These are phyloP conservation scores for Chinchilla lanigera DNA, from an alignment of 2,113 vertebrate genomes.

Conservation along the genomic window DNA sequence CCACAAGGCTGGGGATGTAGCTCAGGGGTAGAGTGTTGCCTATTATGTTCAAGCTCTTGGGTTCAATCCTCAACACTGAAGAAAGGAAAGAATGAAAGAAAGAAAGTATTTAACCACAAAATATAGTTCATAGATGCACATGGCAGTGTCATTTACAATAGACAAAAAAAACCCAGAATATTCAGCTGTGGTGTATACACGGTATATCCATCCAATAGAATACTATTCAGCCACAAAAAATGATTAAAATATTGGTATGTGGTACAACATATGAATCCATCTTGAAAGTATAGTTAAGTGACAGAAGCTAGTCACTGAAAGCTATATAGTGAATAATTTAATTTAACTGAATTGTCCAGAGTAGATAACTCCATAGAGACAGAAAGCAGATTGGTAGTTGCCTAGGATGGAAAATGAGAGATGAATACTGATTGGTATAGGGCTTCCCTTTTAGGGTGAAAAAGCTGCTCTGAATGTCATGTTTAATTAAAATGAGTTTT, in stretches of 20 bases:
- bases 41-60: background rate
- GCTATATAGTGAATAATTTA: background rate
- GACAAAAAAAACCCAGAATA: background rate
- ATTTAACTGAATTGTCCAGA: background rate
- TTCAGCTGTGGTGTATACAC: background rate
- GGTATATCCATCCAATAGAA: background rate
- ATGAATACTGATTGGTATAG: background rate
- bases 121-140: background rate
- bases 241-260: background rate
- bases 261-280: background rate
- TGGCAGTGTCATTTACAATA: background rate
- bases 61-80: background rate
- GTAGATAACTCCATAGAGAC: background rate
- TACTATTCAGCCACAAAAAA: conserved; percentile 9
- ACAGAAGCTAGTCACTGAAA: background rate
- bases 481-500: background rate
- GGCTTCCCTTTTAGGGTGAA: background rate
- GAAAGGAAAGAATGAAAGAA: background rate
- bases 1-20: background rate
- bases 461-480: conserved; percentile 20
- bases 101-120: background rate
- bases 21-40: background rate
- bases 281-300: background rate
- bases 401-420: background rate
- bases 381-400: background rate